Percentiles rank a stretch among this genome's conserved stretches.
Evolutionary conservation across 2,113 vertebrate genomes (phyloP).

Genomic region (Petaurus breviceps): DNA sequence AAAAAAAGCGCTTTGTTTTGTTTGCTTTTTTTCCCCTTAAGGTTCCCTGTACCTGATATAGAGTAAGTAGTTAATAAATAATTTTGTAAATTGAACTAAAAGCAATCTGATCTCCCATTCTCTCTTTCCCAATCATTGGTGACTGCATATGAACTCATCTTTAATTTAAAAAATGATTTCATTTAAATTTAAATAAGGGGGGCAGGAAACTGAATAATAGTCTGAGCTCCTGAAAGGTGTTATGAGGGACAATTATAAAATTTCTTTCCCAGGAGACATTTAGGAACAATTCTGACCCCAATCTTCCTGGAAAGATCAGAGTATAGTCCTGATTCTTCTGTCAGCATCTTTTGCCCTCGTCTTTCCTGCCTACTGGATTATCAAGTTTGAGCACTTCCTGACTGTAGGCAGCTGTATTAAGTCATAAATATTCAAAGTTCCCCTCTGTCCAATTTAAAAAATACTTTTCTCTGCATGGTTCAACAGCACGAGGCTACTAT

Average conservation of each 20-base stretch:
- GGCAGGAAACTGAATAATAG: background rate
- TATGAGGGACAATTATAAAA: background rate
- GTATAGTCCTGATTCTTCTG: background rate
- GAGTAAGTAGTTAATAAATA: background rate
- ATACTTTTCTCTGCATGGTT: slow-evolving; percentile 27
- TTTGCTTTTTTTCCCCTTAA: background rate
- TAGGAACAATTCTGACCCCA: background rate
- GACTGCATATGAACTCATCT: background rate
- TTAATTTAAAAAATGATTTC: background rate
- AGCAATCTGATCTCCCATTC: background rate
- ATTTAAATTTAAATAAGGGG: background rate
- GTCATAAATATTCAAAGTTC: slow-evolving; percentile 9
- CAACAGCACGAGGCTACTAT: slow-evolving; percentile 16
- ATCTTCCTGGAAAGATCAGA: background rate
- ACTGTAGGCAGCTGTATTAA: background rate
- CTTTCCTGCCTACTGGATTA: background rate
- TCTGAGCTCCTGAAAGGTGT: background rate
- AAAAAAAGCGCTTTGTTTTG: too few relatives aligned
- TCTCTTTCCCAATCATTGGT: background rate
- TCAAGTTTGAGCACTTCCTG: background rate
- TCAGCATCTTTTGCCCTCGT: background rate
- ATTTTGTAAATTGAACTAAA: background rate
- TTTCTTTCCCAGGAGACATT: background rate
- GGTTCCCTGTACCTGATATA: background rate
- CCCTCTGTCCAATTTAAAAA: slow-evolving; percentile 47